Conservation (phyloP, 2,113 vertebrate genomes). For the Aspidoscelis tigris region DNA sequence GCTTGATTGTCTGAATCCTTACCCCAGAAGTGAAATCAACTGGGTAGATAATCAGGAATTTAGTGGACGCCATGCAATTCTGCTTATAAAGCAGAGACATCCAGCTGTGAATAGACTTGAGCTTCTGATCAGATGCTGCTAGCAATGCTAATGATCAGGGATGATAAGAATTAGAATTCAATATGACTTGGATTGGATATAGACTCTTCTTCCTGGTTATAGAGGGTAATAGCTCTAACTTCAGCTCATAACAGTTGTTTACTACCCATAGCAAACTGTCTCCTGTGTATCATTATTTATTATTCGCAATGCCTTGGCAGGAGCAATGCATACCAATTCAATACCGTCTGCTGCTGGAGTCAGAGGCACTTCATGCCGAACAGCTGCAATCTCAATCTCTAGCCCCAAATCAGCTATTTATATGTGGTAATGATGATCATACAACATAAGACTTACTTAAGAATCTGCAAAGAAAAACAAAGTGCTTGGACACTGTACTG, state of each 20-base stretch:
- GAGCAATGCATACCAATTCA: not conserved
- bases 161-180: not conserved
- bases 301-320: not conserved
- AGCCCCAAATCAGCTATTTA: not conserved
- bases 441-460: not conserved
- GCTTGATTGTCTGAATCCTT: too few relatives aligned
- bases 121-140: not conserved
- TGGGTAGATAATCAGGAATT: not conserved
- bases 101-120: not conserved
- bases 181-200: not conserved
- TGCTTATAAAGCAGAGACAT: not conserved
- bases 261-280: not conserved
- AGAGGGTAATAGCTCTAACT: not conserved
- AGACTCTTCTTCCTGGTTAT: not conserved
- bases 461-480: not conserved
- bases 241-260: not conserved
- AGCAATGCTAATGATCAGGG: not conserved
- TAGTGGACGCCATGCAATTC: not conserved
- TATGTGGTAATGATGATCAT: not conserved
- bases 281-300: slow-evolving; percentile 1
- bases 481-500: not conserved
- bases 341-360: not conserved
- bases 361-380: slow-evolving; percentile 15
- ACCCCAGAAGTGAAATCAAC: not conserved
- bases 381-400: not conserved